A percentile compares a stretch with the other conserved stretches of the same genome.
These are phyloP conservation scores for Dolichallabes microphthalmus DNA, from an alignment of 2,113 vertebrate species.

Conservation along the genomic window DNA sequence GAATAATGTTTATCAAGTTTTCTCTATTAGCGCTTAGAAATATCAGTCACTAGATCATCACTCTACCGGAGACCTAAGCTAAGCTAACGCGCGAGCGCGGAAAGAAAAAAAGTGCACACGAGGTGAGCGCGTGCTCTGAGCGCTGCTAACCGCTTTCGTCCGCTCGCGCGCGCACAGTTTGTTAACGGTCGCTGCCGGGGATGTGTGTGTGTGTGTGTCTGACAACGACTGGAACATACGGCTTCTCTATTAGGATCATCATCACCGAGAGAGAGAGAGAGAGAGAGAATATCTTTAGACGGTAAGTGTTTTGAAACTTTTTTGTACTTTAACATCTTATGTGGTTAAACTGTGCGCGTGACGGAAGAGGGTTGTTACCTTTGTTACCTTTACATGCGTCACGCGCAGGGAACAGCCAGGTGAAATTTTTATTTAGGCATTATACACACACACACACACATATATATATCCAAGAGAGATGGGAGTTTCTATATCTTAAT, in stretches of 20 bases:
- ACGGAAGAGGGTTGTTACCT: not conserved
- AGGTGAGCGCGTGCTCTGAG: slow-evolving; percentile 21
- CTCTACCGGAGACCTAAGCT: not conserved
- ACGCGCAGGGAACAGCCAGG: not conserved
- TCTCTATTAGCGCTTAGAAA: not conserved
- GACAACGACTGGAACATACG: not conserved
- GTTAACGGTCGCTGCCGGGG: slow-evolving; percentile 1
- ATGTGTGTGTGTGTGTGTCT: not conserved
- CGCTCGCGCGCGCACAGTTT: not conserved
- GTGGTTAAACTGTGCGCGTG: not conserved
- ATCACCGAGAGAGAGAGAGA: not conserved
- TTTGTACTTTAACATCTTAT: not conserved
- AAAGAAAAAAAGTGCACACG: not conserved
- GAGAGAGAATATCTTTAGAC: slow-evolving; percentile 6
- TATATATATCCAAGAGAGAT: too few relatives aligned
- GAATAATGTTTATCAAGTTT: not conserved
- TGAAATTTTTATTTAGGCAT: too few relatives aligned
- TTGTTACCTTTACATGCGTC: not conserved
- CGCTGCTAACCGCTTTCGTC: not conserved
- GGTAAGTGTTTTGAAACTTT: slow-evolving; percentile 60
- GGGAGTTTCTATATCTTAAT: not conserved
- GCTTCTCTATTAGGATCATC: not conserved
- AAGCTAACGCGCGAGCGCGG: not conserved
- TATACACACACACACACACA: too few relatives aligned
- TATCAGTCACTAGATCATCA: too few relatives aligned